Percentiles rank a stretch among this genome's conserved stretches.
phyloP scores from a whole-genome alignment of 2,113 vertebrate genomes.

The Megaceryle maxima region DNA sequence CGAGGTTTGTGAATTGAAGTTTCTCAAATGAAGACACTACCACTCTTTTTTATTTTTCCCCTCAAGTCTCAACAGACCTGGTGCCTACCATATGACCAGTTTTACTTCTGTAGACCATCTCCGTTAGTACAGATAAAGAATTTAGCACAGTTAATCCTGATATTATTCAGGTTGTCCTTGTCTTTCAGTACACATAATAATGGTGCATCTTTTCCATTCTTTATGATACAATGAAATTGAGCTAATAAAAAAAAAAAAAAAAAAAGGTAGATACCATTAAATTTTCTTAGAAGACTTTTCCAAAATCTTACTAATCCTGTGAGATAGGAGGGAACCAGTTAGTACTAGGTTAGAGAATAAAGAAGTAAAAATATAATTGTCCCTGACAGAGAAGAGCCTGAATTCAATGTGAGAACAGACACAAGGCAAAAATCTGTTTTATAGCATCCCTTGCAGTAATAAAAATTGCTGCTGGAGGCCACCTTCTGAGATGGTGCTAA shows the following conservation, averaged over 20 bases:
- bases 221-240: background rate
- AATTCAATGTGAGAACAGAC: background rate
- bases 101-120: background rate
- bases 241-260: background rate
- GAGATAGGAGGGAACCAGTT: background rate
- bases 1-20: background rate
- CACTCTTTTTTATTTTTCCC: background rate
- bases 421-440: constrained; percentile 9
- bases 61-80: background rate
- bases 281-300: background rate
- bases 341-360: background rate
- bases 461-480: constrained; percentile 12
- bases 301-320: background rate
- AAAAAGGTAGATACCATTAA: background rate
- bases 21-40: background rate
- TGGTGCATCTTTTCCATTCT: background rate
- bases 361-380: background rate
- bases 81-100: background rate
- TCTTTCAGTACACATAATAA: background rate
- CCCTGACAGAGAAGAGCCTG: background rate
- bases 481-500: constrained; percentile 18
- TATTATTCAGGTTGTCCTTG: background rate
- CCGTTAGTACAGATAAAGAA: background rate
- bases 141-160: background rate
- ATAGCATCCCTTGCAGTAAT: background rate